A percentile compares a stretch with the other conserved stretches of the same genome.
These are phyloP conservation scores for Ectemnius lituratus DNA, from an alignment of 2,888 invertebrate species.

Conservation along the genomic window DNA sequence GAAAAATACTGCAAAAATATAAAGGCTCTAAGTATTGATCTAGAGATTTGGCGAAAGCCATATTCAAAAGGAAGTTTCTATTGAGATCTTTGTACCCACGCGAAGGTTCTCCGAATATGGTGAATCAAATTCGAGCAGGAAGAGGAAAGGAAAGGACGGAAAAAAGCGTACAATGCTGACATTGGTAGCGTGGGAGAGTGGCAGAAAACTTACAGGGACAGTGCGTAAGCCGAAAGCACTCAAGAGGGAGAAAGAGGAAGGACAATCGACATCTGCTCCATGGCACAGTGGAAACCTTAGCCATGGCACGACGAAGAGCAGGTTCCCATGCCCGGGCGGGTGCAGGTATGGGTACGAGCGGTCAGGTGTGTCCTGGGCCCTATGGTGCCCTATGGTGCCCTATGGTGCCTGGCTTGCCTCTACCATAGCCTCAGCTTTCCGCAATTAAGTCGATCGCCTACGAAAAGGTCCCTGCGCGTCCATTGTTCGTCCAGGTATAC, in stretches of 20 bases:
- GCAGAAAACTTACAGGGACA: slow-evolving; percentile 32
- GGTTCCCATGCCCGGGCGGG: slow-evolving; percentile 56
- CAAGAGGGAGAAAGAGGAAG: slow-evolving; percentile 44
- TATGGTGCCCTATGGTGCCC: neutral
- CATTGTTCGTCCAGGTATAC: slow-evolving; percentile 26
- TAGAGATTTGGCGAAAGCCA: too few species aligned
- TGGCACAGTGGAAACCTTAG: slow-evolving; percentile 50
- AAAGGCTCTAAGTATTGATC: too few species aligned
- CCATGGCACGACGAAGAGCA: slow-evolving; percentile 56
- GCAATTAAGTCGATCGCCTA: slow-evolving; percentile 35
- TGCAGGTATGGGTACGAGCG: slow-evolving; percentile 50
- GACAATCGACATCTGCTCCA: slow-evolving; percentile 68
- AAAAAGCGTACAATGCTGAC: slow-evolving; percentile 15
- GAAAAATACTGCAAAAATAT: too few species aligned
- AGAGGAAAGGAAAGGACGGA: neutral
- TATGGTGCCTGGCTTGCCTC: slow-evolving; percentile 5
- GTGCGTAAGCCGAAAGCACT: slow-evolving; percentile 25
- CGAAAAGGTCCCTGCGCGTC: slow-evolving; percentile 4
- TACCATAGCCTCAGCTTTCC: slow-evolving; percentile 28
- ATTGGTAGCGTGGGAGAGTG: slow-evolving; percentile 51
- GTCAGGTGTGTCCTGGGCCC: slow-evolving; percentile 53
- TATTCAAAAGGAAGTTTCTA: too few species aligned
- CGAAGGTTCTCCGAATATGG: neutral
- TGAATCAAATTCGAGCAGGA: neutral
- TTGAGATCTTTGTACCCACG: neutral